Evolutionary conservation across 2,113 vertebrate genomes (phyloP), one percentile per base, ranked within the genome.

Genomic region (Saguinus midas): DNA sequence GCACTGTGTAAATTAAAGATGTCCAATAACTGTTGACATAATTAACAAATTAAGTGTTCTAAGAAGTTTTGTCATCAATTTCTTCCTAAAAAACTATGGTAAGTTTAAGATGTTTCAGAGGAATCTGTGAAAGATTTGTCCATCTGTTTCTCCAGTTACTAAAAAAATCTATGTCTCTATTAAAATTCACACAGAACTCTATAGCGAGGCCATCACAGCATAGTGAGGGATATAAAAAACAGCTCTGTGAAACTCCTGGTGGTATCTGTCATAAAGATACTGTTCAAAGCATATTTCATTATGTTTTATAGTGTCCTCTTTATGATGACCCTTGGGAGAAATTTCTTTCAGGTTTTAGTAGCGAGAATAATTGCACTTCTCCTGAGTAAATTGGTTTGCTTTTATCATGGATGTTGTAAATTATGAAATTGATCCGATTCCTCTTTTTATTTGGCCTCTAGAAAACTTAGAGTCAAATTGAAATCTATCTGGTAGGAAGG

Each of bases 401-500:
- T 97, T 98, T 96, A 95, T 87, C 83, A 87, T 78, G 70, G 90
- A 95, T 75, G 55, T 16, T 95, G 90, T 97, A 97, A 96, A 96
- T 97, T 97, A 96, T 93, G 75, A 95, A 95, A 96, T 58, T 97
- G 79, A 96, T 97, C 58, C 64, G 68, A 97, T 94, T 91, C 91
- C 11, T 96, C 23, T 92, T 95, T 94, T 97, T 52, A 96, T 92
- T 92, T 96, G 29, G 61, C 64, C 64, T 93, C 64, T 76, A 87
- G 83, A 91, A 97, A 96, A 96, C 48, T 86, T 93, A 35, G 8
- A 93, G 57, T 92, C 29, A 76, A 94, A 90, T 6, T 97, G 96
- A 95, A 90, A 96, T 94, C 18, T 58, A 87, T 80, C 55, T 90
- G 23, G 37, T 29, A 86, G 25, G 37, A 95, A 91, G 23, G 48